Evolutionary conservation across 2,113 vertebrate genomes (phyloP), one percentile per base, ranked within the genome.

Genomic region (Phylloscopus whistleri): DNA sequence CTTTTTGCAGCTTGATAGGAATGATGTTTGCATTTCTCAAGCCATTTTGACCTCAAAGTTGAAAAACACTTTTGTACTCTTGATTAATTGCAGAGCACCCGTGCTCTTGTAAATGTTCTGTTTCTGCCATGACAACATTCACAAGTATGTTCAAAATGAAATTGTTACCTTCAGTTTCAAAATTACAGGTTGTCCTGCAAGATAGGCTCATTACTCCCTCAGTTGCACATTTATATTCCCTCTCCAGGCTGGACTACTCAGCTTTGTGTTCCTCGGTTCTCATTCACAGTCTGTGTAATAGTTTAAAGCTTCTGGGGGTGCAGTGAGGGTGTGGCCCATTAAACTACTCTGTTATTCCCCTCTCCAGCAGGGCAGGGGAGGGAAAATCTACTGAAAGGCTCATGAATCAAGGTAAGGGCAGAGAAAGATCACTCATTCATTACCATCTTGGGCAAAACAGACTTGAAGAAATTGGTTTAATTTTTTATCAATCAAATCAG

Each of bases 231-330:
- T 51, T 49, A 46, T 73, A 43, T 43, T n/a, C 48, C 18, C 30
- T 31, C 9, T 73, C 35, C 24, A 21, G 37, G 18, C 66, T 51
- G 59, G 33, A 39, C 41, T 62, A 41, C 24, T 55, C n/a, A 16
- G 6, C 19, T 81, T n/a, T 39, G 20, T 0, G 0, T 49, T 60
- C 16, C 35, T 77, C 0, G 0, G 28, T 59, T 85, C 27, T 43
- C 51, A 33, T 22, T 90, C 10, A 6, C 2, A 2, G 24, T 74
- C 18, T 5, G 2, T 10, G 2, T 35, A 68, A 20, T 10, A 39
- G 39, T 52, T 30, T 28, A 39, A 58, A 63, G 23, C 10, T 48
- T 63, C 48, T 63, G 8, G 12, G n/a, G 43, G 16, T 10, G 30
- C 49, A 33, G 43, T 35, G 60, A 75, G 8, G 10, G 8, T 66